Evolutionary conservation across 2,797 vertebrate species (phyloP).

Genomic region (Lacerta bilineata): DNA sequence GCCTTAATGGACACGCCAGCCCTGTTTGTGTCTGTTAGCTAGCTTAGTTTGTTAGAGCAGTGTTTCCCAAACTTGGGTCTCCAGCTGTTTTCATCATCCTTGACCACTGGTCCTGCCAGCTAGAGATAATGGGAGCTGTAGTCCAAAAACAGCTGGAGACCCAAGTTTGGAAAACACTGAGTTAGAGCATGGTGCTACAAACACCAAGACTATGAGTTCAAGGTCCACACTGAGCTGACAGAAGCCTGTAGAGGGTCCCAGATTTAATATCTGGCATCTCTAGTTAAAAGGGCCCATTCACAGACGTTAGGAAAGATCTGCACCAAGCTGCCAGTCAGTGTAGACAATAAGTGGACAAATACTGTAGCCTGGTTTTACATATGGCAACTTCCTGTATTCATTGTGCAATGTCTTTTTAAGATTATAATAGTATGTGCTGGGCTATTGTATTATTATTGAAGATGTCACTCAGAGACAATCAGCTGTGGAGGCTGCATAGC

Average conservation of each 20-base stretch:
- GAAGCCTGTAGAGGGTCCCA: neutral
- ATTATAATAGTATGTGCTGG: neutral
- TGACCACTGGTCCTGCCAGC: too few relatives aligned
- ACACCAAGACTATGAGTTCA: neutral
- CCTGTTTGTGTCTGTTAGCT: neutral
- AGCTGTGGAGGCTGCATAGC: too few relatives aligned
- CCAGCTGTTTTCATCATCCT: too few relatives aligned
- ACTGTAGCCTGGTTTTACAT: neutral
- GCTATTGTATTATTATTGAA: neutral
- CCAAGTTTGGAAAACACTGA: neutral
- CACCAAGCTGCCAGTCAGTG: too few relatives aligned
- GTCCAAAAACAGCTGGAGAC: too few relatives aligned
- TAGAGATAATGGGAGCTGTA: too few relatives aligned
- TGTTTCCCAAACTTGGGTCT: too few relatives aligned
- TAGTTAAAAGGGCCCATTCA: neutral
- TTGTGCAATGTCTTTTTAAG: neutral
- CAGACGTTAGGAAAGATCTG: neutral
- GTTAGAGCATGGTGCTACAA: neutral
- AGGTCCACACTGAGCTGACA: neutral
- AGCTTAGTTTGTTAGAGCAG: neutral
- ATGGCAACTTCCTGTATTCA: neutral
- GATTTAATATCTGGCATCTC: neutral
- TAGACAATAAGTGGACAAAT: too few relatives aligned
- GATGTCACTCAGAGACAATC: neutral
- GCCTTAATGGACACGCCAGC: too few relatives aligned